phyloP scores from a whole-genome alignment of 1,140 invertebrate species.

The Drosophila murphyi region DNA sequence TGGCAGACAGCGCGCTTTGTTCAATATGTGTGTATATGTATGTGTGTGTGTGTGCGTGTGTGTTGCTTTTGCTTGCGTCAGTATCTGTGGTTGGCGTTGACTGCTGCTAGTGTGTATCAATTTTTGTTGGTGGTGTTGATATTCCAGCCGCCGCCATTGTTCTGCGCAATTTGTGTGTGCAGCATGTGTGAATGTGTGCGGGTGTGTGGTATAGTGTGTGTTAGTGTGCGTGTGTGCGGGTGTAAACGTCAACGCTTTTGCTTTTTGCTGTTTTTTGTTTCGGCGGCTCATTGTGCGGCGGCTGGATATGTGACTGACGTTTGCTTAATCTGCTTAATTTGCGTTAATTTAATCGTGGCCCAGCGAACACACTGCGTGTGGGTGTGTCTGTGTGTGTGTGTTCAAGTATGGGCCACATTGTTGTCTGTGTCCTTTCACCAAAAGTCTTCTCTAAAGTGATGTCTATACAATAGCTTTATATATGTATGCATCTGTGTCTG shows the following conservation, averaged over 20 bases:
- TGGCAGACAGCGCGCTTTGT: conserved; percentile 36
- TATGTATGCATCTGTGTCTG: conserved; percentile 1
- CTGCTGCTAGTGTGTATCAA: conserved; percentile 48
- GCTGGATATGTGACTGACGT: conserved; percentile 67
- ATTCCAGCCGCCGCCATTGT: conserved; percentile 50
- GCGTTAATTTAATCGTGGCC: conserved; percentile 72
- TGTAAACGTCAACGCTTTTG: conserved; percentile 66
- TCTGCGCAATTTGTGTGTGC: conserved; percentile 33
- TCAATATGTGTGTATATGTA: conserved; percentile 2
- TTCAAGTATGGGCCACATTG: conserved; percentile 38
- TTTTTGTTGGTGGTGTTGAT: conserved; percentile 41
- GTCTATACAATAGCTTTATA: neutral
- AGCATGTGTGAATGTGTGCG: conserved; percentile 3
- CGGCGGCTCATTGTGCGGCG: conserved; percentile 47
- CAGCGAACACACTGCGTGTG: conserved; percentile 29
- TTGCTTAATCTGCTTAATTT: conserved; percentile 74
- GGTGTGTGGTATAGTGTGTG: conserved; percentile 1
- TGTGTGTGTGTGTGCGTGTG: conserved; percentile 14
- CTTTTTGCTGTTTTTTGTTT: conserved; percentile 60
- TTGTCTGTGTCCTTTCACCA: conserved; percentile 44
- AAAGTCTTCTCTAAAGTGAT: conserved; percentile 3
- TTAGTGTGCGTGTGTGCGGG: conserved; percentile 11
- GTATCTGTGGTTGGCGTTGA: conserved; percentile 28
- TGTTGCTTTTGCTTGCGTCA: conserved; percentile 40
- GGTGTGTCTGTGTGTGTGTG: conserved; percentile 3